Conservation (phyloP, 2,888 invertebrate genomes). For the Xestia xanthographa region DNA sequence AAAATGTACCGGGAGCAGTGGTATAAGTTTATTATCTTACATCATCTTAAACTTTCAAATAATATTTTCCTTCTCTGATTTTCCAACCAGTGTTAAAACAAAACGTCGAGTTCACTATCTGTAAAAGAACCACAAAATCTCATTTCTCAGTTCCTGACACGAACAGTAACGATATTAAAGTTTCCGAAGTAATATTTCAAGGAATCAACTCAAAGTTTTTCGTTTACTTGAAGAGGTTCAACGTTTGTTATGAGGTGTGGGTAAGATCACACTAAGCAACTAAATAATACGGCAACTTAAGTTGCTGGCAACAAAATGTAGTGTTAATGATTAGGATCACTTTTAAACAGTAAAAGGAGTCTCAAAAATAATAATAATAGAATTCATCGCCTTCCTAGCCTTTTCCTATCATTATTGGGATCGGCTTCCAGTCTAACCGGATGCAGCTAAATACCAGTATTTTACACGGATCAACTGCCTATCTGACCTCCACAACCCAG, state of each 20-base stretch:
- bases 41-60: background rate
- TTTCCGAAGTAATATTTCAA: conserved; percentile 45
- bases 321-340: background rate
- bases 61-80: background rate
- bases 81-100: conserved; percentile 1
- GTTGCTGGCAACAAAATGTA: too few relatives aligned
- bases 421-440: too few relatives aligned
- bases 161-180: conserved; percentile 49
- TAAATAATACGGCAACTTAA: background rate
- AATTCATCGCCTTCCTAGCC: too few relatives aligned
- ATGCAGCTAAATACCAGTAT: too few relatives aligned
- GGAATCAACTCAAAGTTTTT: conserved; percentile 48
- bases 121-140: conserved; percentile 6
- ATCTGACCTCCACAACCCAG: too few relatives aligned
- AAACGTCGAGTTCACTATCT: background rate
- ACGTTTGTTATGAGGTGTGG: conserved; percentile 31
- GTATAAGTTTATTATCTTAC: background rate
- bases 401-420: too few relatives aligned
- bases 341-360: too few relatives aligned
- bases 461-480: too few relatives aligned
- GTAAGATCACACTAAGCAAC: conserved; percentile 9
- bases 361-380: too few relatives aligned
- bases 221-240: conserved; percentile 36
- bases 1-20: too few relatives aligned
- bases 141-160: conserved; percentile 22